Percentiles rank a stretch among this genome's conserved stretches.
These are phyloP conservation scores for Eurystomus gularis DNA, from an alignment of 2,113 vertebrate genomes.

Conservation along the genomic window DNA sequence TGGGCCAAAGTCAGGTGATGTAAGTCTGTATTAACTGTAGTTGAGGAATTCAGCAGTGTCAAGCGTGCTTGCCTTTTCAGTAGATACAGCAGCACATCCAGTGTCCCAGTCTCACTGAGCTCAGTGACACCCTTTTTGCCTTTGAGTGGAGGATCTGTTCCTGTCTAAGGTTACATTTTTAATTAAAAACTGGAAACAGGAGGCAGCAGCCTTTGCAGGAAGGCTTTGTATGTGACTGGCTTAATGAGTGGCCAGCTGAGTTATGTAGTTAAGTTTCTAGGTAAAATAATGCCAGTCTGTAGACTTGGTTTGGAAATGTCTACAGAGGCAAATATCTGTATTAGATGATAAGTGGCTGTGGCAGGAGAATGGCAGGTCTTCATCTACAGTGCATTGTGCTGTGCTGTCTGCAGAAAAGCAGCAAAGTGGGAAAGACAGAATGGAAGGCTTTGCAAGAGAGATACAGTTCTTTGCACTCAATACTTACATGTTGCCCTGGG, in stretches of 20 bases:
- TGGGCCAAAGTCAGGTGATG: not conserved
- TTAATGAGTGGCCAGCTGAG: not conserved
- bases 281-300: slow-evolving; percentile 37
- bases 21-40: not conserved
- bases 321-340: slow-evolving; percentile 28
- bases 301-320: slow-evolving; percentile 13
- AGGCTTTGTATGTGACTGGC: not conserved
- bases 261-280: not conserved
- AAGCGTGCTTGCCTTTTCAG: not conserved
- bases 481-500: slow-evolving; percentile 60
- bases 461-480: slow-evolving; percentile 46
- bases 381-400: slow-evolving; percentile 43
- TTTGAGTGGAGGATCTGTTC: not conserved
- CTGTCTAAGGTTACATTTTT: slow-evolving; percentile 41
- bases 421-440: slow-evolving; percentile 52
- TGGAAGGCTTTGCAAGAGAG: slow-evolving; percentile 32
- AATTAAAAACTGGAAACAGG: slow-evolving; percentile 47
- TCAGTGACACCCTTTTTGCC: not conserved
- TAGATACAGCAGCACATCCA: not conserved
- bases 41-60: not conserved
- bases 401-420: slow-evolving; percentile 28
- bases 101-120: not conserved
- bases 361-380: slow-evolving; percentile 54
- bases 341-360: slow-evolving; percentile 47
- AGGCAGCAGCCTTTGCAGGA: slow-evolving; percentile 6